A percentile compares a stretch with the other conserved stretches of the same genome.
These are phyloP conservation scores for Scatophagus argus DNA, from an alignment of 2,113 vertebrate species.

Conservation along the genomic window DNA sequence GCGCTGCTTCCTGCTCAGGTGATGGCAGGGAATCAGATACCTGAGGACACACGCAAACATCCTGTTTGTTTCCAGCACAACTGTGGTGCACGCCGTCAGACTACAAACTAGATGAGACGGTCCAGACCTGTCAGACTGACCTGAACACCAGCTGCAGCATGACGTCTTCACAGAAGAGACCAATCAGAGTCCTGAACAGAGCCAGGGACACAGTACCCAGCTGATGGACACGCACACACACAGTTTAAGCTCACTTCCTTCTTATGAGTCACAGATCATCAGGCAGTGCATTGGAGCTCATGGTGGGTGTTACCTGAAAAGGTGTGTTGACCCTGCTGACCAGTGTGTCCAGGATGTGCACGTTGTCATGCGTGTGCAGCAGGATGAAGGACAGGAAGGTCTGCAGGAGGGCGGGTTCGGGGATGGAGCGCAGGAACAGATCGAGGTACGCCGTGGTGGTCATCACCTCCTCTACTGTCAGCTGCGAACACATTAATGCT, in stretches of 20 bases:
- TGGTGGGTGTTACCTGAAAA: conserved; percentile 90
- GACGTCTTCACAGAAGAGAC: conserved; percentile 96
- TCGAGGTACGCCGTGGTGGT: conserved; percentile 95
- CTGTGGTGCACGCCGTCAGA: no score
- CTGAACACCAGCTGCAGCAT: conserved; percentile 96
- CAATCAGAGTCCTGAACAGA: conserved; percentile 94
- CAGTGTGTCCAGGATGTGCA: conserved; percentile 93
- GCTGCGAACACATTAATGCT: conserved; percentile 82
- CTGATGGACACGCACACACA: conserved; percentile 71
- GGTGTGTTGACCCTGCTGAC: conserved; percentile 97
- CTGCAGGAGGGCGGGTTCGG: conserved; percentile 91
- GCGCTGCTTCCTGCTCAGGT: conserved; percentile 88
- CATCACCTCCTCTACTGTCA: conserved; percentile 97
- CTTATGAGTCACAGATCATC: background rate
- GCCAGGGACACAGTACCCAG: conserved; percentile 95
- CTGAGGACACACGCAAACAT: conserved; percentile 73
- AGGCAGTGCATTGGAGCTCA: background rate
- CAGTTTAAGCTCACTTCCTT: background rate
- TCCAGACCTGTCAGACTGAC: conserved; percentile 70
- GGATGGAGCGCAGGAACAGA: conserved; percentile 92
- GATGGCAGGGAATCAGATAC: conserved; percentile 92
- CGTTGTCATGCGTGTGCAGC: conserved; percentile 91
- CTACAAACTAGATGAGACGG: no score
- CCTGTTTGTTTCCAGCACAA: background rate
- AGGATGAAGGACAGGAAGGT: conserved; percentile 95